These are phyloP conservation scores for Manis pentadactyla DNA, from an alignment of 2,797 vertebrate species.

Conservation along the genomic window DNA sequence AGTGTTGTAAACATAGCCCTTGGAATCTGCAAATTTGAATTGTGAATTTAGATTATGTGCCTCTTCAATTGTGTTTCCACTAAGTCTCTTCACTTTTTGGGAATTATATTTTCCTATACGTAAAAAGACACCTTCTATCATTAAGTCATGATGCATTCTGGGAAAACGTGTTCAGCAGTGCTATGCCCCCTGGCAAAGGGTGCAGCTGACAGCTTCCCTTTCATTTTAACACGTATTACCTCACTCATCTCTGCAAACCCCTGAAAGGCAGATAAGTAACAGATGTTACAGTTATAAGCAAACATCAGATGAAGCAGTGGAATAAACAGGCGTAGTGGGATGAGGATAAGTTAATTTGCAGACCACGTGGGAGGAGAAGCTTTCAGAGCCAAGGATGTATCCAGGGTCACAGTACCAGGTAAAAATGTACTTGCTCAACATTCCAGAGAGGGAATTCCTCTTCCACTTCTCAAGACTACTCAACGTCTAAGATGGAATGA, in stretches of 20 bases:
- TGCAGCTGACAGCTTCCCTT: not conserved
- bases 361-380: not conserved
- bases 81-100: not conserved
- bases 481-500: not conserved
- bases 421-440: slow-evolving; percentile 2
- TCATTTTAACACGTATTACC: not conserved
- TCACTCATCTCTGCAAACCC: not conserved
- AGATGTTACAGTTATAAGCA: not conserved
- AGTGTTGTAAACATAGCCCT: not conserved
- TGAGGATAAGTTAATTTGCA: not conserved
- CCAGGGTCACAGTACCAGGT: slow-evolving; percentile 13
- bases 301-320: not conserved
- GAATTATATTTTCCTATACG: not conserved
- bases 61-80: not conserved
- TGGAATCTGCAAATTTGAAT: not conserved
- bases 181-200: not conserved
- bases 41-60: not conserved
- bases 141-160: not conserved
- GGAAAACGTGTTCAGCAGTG: not conserved
- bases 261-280: not conserved
- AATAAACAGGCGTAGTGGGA: not conserved
- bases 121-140: not conserved
- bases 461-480: not conserved
- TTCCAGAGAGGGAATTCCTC: not conserved
- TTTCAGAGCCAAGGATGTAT: not conserved